Evolutionary conservation across 2,797 vertebrate genomes (phyloP).

Genomic region (Typhlichthys subterraneus): DNA sequence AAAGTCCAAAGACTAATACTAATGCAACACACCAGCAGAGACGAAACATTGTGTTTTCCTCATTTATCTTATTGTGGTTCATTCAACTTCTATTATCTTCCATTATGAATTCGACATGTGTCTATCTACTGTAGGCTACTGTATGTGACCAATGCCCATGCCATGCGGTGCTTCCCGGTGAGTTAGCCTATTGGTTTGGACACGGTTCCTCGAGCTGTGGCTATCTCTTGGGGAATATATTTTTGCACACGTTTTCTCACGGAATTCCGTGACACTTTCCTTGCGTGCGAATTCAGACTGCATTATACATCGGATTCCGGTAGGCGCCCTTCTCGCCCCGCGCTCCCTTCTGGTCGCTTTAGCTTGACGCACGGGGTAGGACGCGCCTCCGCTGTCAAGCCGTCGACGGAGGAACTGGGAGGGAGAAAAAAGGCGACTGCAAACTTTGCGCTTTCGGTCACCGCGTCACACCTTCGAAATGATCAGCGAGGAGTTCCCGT

Average conservation of each 20-base stretch:
- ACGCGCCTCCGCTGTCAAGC: slow-evolving; percentile 59
- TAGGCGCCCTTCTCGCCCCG: slow-evolving; percentile 69
- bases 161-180: slow-evolving; percentile 34
- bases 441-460: slow-evolving; percentile 55
- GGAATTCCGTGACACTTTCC: slow-evolving; percentile 6
- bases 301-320: slow-evolving; percentile 66
- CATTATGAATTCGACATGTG: slow-evolving; percentile 33
- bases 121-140: slow-evolving; percentile 28
- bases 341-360: slow-evolving; percentile 53
- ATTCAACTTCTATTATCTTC: slow-evolving; percentile 51
- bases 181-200: slow-evolving; percentile 31
- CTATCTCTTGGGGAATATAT: slow-evolving; percentile 47
- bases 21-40: too few species aligned
- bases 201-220: slow-evolving; percentile 31
- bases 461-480: slow-evolving; percentile 10
- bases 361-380: slow-evolving; percentile 68
- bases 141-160: neutral
- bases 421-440: slow-evolving; percentile 9
- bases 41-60: neutral
- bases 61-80: slow-evolving; percentile 10
- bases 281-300: slow-evolving; percentile 43
- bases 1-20: too few species aligned
- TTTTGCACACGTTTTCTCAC: slow-evolving; percentile 37
- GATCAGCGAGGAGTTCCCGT: slow-evolving; percentile 29
- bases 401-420: slow-evolving; percentile 31